Evolutionary conservation across 2,113 vertebrate genomes (phyloP).

Genomic region (pig (Sus scrofa)): T2T-Sscrofa CM000829.6:18843001-18843500

Average conservation of each 20-base stretch:
- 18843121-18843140: background rate
- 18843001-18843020: background rate
- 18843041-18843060: background rate
- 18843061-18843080: background rate
- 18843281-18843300: background rate
- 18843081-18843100: background rate
- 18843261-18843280: accelerated
- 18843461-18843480: accelerated
- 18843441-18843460: background rate
- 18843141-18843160: too few relatives aligned
- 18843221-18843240: background rate
- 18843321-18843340: background rate
- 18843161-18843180: too few relatives aligned
- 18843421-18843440: accelerated
- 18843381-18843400: background rate
- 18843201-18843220: background rate
- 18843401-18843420: background rate
- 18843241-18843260: background rate
- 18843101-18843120: background rate
- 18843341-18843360: background rate
- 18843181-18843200: background rate
- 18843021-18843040: background rate
- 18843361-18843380: background rate
- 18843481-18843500: background rate
- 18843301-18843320: background rate